Evolutionary conservation across 1,140 invertebrate genomes (phyloP).

Genomic region (Orchesella cincta): DNA sequence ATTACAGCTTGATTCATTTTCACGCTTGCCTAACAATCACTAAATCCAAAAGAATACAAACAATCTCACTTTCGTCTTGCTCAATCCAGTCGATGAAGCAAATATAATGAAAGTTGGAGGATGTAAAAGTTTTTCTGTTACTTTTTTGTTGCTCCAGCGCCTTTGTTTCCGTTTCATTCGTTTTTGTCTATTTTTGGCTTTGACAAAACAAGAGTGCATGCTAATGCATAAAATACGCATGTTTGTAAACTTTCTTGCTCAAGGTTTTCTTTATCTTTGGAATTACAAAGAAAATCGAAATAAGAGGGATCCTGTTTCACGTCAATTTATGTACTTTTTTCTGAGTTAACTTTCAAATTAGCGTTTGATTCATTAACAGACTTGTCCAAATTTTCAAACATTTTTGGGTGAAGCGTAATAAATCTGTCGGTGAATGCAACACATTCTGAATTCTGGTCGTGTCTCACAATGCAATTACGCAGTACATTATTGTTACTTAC

Average conservation of each 20-base stretch:
- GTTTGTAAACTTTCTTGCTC: not conserved
- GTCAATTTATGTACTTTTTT: no score
- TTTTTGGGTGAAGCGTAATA: not conserved
- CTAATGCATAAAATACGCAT: not conserved
- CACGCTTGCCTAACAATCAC: conserved; percentile 23
- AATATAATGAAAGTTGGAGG: no score
- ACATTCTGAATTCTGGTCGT: not conserved
- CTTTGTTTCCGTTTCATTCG: no score
- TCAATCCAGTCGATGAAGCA: no score
- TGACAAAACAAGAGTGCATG: not conserved
- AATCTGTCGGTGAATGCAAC: not conserved
- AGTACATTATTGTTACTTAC: not conserved
- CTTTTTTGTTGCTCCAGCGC: no score
- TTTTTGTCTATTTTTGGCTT: no score
- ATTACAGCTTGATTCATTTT: conserved; percentile 29
- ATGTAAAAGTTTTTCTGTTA: no score
- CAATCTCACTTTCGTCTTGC: not conserved
- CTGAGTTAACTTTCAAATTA: not conserved
- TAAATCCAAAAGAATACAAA: conserved; percentile 24
- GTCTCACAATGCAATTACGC: not conserved
- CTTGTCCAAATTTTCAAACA: not conserved
- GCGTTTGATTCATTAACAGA: not conserved
- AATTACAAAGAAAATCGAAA: not conserved
- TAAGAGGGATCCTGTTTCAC: not conserved
- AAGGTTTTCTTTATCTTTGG: not conserved